A percentile compares a stretch with the other conserved stretches of the same genome.
Conservation (phyloP, 2,888 invertebrate species). For the Brenthis ino region DNA sequence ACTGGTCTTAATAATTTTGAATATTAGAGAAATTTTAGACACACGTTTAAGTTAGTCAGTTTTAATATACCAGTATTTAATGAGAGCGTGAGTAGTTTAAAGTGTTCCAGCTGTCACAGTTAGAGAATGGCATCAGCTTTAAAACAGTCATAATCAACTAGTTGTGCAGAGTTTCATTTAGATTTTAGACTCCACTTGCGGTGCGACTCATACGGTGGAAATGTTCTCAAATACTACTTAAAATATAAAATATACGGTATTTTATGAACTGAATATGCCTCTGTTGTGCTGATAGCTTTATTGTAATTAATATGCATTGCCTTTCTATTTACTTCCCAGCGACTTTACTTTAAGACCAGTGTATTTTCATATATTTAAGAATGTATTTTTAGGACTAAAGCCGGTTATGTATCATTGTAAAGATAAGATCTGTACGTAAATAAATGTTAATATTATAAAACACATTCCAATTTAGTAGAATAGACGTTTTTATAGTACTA, state of each 20-base stretch:
- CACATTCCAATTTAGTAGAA: no score
- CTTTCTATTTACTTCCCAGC: no score
- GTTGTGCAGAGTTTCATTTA: slow-evolving; percentile 15
- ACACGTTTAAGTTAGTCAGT: neutral
- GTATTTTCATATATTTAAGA: no score
- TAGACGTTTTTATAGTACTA: no score
- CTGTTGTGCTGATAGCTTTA: neutral
- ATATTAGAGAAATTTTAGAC: no score
- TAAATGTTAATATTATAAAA: no score
- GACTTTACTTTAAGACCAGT: no score
- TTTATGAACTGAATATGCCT: slow-evolving; percentile 1
- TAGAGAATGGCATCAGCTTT: slow-evolving; percentile 14
- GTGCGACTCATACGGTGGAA: neutral
- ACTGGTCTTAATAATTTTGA: no score
- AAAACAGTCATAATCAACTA: slow-evolving; percentile 15
- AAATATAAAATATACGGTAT: neutral
- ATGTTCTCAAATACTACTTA: slow-evolving; percentile 11
- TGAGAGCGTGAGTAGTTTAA: slow-evolving; percentile 9
- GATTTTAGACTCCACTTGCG: slow-evolving; percentile 10
- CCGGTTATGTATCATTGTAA: no score
- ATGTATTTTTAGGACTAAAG: no score
- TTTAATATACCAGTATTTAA: slow-evolving; percentile 10
- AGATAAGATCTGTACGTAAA: no score
- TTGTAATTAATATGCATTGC: no score
- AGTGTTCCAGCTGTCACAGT: slow-evolving; percentile 11